A percentile compares a stretch with the other conserved stretches of the same genome.
phyloP scores from a whole-genome alignment of 2,888 invertebrate genomes.

The Rhodophaea formosa region DNA sequence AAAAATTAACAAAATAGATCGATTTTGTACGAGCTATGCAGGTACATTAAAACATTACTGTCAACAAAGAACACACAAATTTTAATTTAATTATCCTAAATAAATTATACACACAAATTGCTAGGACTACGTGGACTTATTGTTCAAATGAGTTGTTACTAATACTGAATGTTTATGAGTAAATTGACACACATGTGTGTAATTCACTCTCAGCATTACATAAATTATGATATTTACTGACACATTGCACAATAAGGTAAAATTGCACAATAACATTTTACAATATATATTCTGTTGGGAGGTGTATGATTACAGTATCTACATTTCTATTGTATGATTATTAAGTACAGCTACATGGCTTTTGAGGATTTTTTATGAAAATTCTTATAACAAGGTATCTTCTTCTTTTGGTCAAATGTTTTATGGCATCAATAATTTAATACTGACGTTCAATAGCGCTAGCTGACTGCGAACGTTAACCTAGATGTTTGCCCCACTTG shows the following conservation, averaged over 20 bases:
- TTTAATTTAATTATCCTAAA: background rate
- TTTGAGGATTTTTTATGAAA: background rate
- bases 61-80: no score
- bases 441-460: slow-evolving; percentile 24
- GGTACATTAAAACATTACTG: background rate
- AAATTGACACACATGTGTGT: no score
- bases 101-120: slow-evolving; percentile 6
- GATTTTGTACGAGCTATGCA: background rate
- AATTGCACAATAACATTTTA: background rate
- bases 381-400: background rate
- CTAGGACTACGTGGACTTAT: background rate
- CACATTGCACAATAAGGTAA: background rate
- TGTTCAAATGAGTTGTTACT: background rate
- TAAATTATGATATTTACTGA: no score
- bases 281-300: background rate
- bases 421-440: slow-evolving; percentile 19
- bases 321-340: background rate
- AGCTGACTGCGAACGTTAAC: background rate
- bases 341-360: background rate
- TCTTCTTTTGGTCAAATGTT: background rate
- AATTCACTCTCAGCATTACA: no score
- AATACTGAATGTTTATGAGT: background rate
- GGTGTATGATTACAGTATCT: background rate
- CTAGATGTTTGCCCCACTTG: slow-evolving; percentile 83
- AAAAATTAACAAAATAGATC: background rate